Conservation (phyloP, 30 jellyfish, hydroid and myxozoan species). For the Aurelia sp. region DNA sequence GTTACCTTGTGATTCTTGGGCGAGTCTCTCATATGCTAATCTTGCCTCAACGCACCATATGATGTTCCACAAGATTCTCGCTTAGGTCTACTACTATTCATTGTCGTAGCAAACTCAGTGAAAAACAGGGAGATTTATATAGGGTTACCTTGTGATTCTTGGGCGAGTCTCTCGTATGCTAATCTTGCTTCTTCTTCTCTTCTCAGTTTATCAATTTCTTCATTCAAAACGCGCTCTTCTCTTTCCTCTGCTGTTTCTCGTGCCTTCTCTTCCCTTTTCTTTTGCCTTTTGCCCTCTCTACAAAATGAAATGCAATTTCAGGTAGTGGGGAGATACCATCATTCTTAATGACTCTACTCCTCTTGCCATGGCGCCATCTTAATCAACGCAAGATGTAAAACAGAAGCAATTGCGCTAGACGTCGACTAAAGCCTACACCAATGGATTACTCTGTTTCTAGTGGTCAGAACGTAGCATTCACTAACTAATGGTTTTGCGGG, state of each 20-base stretch:
- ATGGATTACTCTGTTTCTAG: too few species aligned
- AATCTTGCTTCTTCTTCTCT: slow-evolving; percentile 81
- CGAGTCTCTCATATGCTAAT: slow-evolving; percentile 79
- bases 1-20: slow-evolving; percentile 82
- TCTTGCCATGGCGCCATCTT: too few species aligned
- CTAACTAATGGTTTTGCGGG: too few species aligned
- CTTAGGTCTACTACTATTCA: too few species aligned
- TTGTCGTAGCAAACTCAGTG: too few species aligned
- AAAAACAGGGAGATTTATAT: not conserved
- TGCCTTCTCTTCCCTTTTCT: slow-evolving; percentile 57
- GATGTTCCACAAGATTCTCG: too few species aligned
- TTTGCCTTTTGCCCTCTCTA: slow-evolving; percentile 46
- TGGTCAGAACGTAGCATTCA: too few species aligned
- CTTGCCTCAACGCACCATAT: slow-evolving; percentile 37
- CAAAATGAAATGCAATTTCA: not conserved
- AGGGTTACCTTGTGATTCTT: slow-evolving; percentile 74
- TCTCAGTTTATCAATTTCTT: slow-evolving; percentile 61
- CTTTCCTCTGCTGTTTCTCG: slow-evolving; percentile 58
- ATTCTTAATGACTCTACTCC: too few species aligned
- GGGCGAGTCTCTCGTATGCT: slow-evolving; percentile 87
- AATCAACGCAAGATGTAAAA: too few species aligned
- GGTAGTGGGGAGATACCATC: too few species aligned
- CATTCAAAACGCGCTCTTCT: slow-evolving; percentile 38
- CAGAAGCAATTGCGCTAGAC: too few species aligned
- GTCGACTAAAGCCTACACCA: too few species aligned